phyloP scores from a whole-genome alignment of 2,113 vertebrate species.

The Uria aalge region DNA sequence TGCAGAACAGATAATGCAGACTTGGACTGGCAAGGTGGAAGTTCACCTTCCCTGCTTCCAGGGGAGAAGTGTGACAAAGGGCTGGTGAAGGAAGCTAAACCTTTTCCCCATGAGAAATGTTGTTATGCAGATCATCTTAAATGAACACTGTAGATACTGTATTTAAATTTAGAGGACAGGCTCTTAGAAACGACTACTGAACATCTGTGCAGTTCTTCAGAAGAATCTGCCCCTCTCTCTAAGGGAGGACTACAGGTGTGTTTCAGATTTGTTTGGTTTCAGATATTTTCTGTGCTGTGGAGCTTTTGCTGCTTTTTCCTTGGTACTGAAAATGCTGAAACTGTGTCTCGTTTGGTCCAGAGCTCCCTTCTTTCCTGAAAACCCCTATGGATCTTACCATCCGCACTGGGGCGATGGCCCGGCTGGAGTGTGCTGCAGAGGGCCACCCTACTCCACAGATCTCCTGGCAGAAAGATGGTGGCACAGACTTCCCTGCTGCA shows the following conservation, averaged over 20 bases:
- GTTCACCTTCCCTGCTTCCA: neutral
- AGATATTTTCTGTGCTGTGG: neutral
- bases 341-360: conserved; percentile 48
- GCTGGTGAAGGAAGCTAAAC: neutral
- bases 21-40: neutral
- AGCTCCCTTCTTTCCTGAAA: conserved; percentile 84
- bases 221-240: neutral
- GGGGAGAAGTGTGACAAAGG: neutral
- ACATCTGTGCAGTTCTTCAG: neutral
- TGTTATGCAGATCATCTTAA: neutral
- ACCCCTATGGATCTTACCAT: conserved; percentile 84
- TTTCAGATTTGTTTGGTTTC: neutral
- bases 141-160: neutral
- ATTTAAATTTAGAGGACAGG: neutral
- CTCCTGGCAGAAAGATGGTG: conserved; percentile 86
- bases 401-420: conserved; percentile 80
- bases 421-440: conserved; percentile 82
- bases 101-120: neutral
- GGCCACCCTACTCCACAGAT: conserved; percentile 82
- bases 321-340: neutral
- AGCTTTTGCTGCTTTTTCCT: neutral
- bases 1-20: neutral
- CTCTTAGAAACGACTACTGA: neutral
- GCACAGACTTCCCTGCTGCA: conserved; percentile 84
- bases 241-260: neutral